Percentiles rank a stretch among this genome's conserved stretches.
These are phyloP conservation scores for Seira sanloemensis DNA, from an alignment of 2,888 invertebrate species.

Conservation along the genomic window DNA sequence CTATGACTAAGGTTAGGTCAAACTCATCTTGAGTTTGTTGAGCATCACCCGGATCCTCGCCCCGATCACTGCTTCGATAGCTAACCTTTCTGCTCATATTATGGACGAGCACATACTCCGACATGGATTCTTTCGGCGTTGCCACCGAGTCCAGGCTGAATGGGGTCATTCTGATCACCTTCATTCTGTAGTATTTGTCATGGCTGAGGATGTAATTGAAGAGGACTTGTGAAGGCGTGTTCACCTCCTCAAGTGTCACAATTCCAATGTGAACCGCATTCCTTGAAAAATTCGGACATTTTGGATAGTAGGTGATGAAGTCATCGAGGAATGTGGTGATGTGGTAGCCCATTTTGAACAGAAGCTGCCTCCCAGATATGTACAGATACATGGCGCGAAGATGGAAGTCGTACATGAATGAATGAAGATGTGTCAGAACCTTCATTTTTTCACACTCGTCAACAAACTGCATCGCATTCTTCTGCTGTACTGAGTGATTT, in stretches of 20 bases:
- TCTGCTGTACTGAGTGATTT: slow-evolving; percentile 34
- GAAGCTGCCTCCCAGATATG: slow-evolving; percentile 79
- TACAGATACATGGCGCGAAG: slow-evolving; percentile 82
- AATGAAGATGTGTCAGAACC: slow-evolving; percentile 84
- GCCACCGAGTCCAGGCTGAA: slow-evolving; percentile 63
- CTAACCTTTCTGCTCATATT: slow-evolving; percentile 79
- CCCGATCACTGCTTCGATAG: slow-evolving; percentile 79
- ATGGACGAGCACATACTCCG: slow-evolving; percentile 82
- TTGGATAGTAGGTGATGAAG: slow-evolving; percentile 86
- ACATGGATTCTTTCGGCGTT: slow-evolving; percentile 69
- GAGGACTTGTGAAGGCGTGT: slow-evolving; percentile 81
- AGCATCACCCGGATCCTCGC: slow-evolving; percentile 74
- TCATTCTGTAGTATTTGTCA: slow-evolving; percentile 82
- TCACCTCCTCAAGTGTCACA: slow-evolving; percentile 79
- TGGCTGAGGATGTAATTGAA: slow-evolving; percentile 84
- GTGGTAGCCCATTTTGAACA: slow-evolving; percentile 82
- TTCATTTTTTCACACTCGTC: slow-evolving; percentile 84
- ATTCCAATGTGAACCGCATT: slow-evolving; percentile 84
- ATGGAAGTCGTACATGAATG: slow-evolving; percentile 87
- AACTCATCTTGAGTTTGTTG: slow-evolving; percentile 80
- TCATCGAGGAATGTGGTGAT: slow-evolving; percentile 85
- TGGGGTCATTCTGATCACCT: slow-evolving; percentile 81
- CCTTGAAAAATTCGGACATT: slow-evolving; percentile 85
- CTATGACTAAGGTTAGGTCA: slow-evolving; percentile 82
- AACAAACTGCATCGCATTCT: slow-evolving; percentile 81